Evolutionary conservation across 1,140 invertebrate genomes (phyloP).

Genomic region (Dreissena polymorpha): DNA sequence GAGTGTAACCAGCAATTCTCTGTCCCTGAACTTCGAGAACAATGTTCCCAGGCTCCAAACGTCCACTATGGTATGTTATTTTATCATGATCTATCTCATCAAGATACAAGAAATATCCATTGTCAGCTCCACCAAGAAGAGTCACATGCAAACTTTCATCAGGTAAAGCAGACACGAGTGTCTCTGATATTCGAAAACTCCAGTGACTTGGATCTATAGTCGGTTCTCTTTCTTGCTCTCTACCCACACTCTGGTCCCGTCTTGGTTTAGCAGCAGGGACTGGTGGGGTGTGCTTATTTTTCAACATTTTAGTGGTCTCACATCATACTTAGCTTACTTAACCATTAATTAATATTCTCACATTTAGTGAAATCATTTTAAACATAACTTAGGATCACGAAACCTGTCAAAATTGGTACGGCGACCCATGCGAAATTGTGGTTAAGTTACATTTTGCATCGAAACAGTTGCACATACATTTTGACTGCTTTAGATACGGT

Average conservation of each 20-base stretch:
- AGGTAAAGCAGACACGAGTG: constrained; percentile 73
- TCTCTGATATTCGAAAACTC: constrained; percentile 76
- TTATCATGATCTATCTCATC: constrained; percentile 79
- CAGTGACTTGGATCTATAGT: constrained; percentile 72
- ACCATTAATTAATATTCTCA: constrained; percentile 39
- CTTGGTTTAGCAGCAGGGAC: constrained; percentile 55
- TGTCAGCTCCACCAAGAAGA: constrained; percentile 83
- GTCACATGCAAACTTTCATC: constrained; percentile 75
- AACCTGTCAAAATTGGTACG: constrained; percentile 4
- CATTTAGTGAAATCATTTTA: constrained; percentile 5
- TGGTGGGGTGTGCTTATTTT: constrained; percentile 58
- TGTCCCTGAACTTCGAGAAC: constrained; percentile 85
- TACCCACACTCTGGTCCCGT: constrained; percentile 45
- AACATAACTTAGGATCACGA: constrained; percentile 1
- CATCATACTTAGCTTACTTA: too few relatives aligned
- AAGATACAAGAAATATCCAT: constrained; percentile 83
- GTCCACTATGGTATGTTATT: constrained; percentile 80
- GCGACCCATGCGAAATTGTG: constrained; percentile 33
- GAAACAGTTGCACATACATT: constrained; percentile 12
- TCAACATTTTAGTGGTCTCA: constrained; percentile 59
- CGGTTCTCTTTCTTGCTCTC: constrained; percentile 44
- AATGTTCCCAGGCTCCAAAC: constrained; percentile 80
- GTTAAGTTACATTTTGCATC: constrained; percentile 18
- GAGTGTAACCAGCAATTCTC: constrained; percentile 84
- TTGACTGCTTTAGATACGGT: constrained; percentile 14